Conservation (phyloP, 2,888 invertebrate genomes). For the Cacoxenus indagator region DNA sequence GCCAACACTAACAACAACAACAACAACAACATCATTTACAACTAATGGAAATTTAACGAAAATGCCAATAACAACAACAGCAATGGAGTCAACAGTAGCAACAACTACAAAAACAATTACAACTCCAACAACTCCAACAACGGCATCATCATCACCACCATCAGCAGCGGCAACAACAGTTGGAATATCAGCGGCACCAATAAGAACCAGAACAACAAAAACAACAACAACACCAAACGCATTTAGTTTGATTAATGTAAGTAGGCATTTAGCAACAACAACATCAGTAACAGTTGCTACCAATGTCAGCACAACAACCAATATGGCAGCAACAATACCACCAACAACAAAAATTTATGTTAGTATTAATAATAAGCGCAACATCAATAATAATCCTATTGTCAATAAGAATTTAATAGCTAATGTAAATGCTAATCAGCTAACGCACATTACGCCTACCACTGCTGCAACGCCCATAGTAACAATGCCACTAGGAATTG, state of each 20-base stretch:
- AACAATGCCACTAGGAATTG: not conserved
- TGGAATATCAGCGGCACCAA: not conserved
- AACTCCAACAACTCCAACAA: slow-evolving; percentile 30
- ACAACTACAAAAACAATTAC: slow-evolving; percentile 23
- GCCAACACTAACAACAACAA: not conserved
- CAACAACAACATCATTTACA: too few relatives aligned
- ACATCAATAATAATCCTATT: not conserved
- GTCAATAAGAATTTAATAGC: not conserved
- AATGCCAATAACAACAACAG: not conserved
- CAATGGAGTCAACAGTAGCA: not conserved
- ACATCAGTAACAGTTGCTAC: slow-evolving; percentile 7
- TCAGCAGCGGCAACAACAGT: slow-evolving; percentile 26
- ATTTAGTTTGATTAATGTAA: slow-evolving; percentile 19
- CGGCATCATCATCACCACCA: slow-evolving; percentile 30
- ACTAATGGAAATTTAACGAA: slow-evolving; percentile 34
- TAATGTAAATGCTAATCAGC: not conserved
- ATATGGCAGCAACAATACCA: slow-evolving; percentile 39
- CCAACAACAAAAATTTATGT: slow-evolving; percentile 25
- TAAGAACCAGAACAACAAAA: not conserved
- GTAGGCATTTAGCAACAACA: slow-evolving; percentile 11
- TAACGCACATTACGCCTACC: not conserved
- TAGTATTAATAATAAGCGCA: slow-evolving; percentile 5
- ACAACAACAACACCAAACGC: slow-evolving; percentile 31
- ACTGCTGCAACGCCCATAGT: slow-evolving; percentile 6
- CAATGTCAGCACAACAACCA: slow-evolving; percentile 22